Evolutionary conservation across 2,797 vertebrate species (phyloP), one percentile per base, ranked within the genome.

Genomic region (Chelmon rostratus): DNA sequence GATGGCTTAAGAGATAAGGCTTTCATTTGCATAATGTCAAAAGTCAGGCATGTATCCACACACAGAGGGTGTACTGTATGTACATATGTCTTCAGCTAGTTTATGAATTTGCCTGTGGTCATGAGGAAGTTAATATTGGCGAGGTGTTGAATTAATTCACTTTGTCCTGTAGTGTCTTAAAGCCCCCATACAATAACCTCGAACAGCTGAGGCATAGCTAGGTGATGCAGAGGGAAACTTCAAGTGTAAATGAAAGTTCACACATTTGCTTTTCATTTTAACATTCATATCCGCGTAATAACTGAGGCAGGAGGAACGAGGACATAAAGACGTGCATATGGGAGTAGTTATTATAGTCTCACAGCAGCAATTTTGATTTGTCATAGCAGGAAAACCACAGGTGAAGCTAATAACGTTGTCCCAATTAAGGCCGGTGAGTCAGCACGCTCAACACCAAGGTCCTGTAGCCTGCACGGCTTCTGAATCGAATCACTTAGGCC

Each of bases 1-100:
- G 37, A 76, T 78, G 59, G 63, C 46, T 87, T 50, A 31, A 77
- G 53, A 84, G 66, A 70, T 72, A 73, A 44, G 6, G 40, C 68
- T 75, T 86, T 82, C 62, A 88, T 83, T 79, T 83, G 71, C 73
- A 75, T 73, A 11, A 54, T 76, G 72, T 70, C 74, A 82, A 63
- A 81, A 65, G 64, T 73, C 77, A 73, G 37, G 7, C 3, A 65
- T 70, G 16, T 38, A 35, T 58, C 61, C 11, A 67, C 40, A 19
- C 40, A 63, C 28, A 59, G 8, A 19, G 3, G 38, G 25, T 72
- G 33, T 35, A 31, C 5, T 69, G 21, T 44, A 31, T 7, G 50
- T 11, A 18, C 13, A 15, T 59, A 54, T 67, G 54, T 58, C 35
- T 62, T 56, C 18, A 33, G n/a, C 50, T 25, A 49, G n/a, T 47